A percentile compares a stretch with the other conserved stretches of the same genome.
Evolutionary conservation across 2,888 invertebrate species (phyloP).

Genomic region (Labia minor): DNA sequence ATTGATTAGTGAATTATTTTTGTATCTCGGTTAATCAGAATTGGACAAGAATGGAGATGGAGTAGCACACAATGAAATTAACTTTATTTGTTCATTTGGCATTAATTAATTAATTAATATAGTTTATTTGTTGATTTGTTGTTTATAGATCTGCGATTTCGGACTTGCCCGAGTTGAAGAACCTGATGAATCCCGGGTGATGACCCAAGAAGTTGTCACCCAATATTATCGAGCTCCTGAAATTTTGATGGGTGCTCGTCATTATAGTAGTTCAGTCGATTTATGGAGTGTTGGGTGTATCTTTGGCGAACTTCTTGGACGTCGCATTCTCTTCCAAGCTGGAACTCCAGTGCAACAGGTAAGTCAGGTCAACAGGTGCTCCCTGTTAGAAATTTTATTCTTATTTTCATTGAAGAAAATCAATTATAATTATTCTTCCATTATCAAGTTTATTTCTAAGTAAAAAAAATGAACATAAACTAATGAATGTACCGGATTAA

Average conservation of each 20-base stretch:
- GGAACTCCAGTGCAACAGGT: conserved; percentile 95
- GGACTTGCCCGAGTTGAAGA: conserved; percentile 97
- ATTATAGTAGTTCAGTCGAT: conserved; percentile 93
- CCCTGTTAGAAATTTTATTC: background rate
- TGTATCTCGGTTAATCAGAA: too few species aligned
- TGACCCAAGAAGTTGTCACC: conserved; percentile 99
- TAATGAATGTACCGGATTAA: too few species aligned
- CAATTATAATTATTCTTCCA: too few species aligned
- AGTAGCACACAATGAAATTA: too few species aligned
- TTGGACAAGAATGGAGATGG: too few species aligned
- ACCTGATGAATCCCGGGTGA: conserved; percentile 81
- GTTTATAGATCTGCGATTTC: conserved; percentile 88
- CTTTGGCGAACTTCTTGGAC: conserved; percentile 91
- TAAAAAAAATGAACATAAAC: too few species aligned
- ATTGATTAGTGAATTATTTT: too few species aligned
- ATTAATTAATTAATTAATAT: too few species aligned
- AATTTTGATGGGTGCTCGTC: conserved; percentile 96
- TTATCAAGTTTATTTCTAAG: too few species aligned
- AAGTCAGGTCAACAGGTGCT: conserved; percentile 23
- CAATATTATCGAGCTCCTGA: conserved; percentile 99
- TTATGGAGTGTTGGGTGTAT: conserved; percentile 99
- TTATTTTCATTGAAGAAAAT: background rate
- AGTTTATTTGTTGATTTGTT: too few species aligned
- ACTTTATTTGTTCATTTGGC: too few species aligned
- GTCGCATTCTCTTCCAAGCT: conserved; percentile 95